These are phyloP conservation scores for Meta bourneti DNA, from an alignment of 2,888 invertebrate species.

Conservation along the genomic window DNA sequence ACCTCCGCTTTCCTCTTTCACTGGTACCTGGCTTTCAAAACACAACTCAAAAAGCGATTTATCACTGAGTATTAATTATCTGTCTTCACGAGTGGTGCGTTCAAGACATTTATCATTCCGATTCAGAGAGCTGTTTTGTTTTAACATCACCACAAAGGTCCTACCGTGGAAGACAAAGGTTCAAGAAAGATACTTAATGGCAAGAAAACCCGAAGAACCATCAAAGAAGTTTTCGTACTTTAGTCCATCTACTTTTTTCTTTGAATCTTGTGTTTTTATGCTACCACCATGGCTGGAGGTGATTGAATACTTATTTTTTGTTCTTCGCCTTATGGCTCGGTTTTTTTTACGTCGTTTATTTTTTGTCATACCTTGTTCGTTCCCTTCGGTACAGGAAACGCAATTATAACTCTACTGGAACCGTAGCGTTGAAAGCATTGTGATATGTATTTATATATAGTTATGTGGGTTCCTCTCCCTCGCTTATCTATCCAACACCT, in stretches of 20 bases:
- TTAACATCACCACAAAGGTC: conserved; percentile 26
- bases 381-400: conserved; percentile 7
- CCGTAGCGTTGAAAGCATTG: not conserved
- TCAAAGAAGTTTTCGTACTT: not conserved
- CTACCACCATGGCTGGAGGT: not conserved
- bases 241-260: not conserved
- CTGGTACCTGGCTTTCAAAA: conserved; percentile 35
- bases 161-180: conserved; percentile 22
- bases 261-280: not conserved
- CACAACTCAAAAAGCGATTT: conserved; percentile 40
- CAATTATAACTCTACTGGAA: not conserved
- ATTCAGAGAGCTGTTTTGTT: conserved; percentile 26
- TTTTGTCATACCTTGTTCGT: not conserved
- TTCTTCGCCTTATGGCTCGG: not conserved
- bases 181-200: conserved; percentile 44
- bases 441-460: not conserved
- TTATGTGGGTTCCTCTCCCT: not conserved
- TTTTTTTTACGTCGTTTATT: not conserved
- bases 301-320: not conserved
- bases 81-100: conserved; percentile 54
- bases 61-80: conserved; percentile 70
- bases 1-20: not conserved
- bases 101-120: conserved; percentile 61
- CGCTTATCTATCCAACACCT: not conserved
- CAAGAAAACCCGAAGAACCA: conserved; percentile 37